phyloP scores from a whole-genome alignment of 2,797 vertebrate genomes.

The Cebuella pygmaea region DNA sequence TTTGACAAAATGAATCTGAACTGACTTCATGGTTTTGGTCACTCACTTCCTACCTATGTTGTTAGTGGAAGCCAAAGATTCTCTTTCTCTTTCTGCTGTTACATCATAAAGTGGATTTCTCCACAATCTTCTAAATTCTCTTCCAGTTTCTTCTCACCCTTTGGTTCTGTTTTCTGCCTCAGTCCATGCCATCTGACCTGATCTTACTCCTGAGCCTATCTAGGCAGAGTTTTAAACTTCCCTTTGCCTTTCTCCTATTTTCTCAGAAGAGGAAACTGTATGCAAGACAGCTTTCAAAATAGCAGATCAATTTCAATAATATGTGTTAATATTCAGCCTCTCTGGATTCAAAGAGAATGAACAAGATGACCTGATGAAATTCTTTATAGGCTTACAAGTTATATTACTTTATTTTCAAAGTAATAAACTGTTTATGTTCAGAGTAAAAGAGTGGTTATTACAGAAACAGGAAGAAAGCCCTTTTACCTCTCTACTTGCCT shows the following conservation, averaged over 20 bases:
- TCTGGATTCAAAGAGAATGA: background rate
- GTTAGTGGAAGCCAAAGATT: background rate
- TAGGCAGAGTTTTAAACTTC: background rate
- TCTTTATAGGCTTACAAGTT: background rate
- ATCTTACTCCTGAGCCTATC: background rate
- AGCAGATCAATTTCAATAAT: constrained; percentile 15
- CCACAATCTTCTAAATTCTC: background rate
- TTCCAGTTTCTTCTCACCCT: background rate
- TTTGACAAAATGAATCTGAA: background rate
- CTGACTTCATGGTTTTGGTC: background rate
- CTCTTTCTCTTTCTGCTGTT: background rate
- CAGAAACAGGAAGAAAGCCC: background rate
- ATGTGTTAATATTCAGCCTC: background rate
- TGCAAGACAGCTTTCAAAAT: background rate
- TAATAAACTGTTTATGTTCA: background rate
- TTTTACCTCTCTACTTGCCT: background rate
- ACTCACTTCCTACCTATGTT: background rate
- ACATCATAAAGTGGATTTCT: background rate
- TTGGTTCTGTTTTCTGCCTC: background rate
- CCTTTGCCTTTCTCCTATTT: background rate
- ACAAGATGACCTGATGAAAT: background rate
- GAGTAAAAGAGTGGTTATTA: background rate
- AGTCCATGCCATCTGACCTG: background rate
- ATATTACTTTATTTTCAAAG: constrained; percentile 47
- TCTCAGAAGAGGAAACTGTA: background rate